These are phyloP conservation scores for Adelognathus sp. DNA, from an alignment of 2,888 invertebrate species.

Conservation along the genomic window DNA sequence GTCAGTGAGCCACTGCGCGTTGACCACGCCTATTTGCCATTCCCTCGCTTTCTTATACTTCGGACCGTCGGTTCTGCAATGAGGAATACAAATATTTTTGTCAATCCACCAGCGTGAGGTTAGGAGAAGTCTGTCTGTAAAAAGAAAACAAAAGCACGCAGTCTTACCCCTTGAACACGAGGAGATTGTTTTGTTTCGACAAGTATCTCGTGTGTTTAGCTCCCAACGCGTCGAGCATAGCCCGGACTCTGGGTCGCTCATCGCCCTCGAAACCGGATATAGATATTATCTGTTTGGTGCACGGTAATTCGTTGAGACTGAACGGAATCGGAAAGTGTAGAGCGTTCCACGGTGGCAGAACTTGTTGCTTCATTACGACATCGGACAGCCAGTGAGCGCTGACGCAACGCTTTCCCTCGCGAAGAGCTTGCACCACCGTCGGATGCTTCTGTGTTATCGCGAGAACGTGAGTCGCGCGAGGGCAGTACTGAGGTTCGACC, in stretches of 20 bases:
- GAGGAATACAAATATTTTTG: not conserved
- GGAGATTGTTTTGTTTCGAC: slow-evolving; percentile 89
- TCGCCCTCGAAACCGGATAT: slow-evolving; percentile 95
- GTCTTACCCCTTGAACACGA: slow-evolving; percentile 85
- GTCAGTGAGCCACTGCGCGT: slow-evolving; percentile 96
- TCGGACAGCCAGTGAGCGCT: slow-evolving; percentile 96
- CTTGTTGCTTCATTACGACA: slow-evolving; percentile 91
- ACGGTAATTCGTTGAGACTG: slow-evolving; percentile 87
- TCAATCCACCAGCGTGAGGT: not conserved
- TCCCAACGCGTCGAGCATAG: slow-evolving; percentile 93
- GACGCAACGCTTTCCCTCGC: slow-evolving; percentile 88
- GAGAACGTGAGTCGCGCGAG: slow-evolving; percentile 94
- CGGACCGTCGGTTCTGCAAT: slow-evolving; percentile 89
- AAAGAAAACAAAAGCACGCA: not conserved
- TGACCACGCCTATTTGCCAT: slow-evolving; percentile 95
- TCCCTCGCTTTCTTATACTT: slow-evolving; percentile 96
- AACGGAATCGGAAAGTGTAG: slow-evolving; percentile 93
- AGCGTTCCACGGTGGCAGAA: slow-evolving; percentile 96
- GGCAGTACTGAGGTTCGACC: slow-evolving; percentile 92
- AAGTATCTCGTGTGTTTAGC: slow-evolving; percentile 91
- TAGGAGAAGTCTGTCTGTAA: not conserved
- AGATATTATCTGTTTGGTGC: slow-evolving; percentile 90
- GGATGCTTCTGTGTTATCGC: slow-evolving; percentile 96
- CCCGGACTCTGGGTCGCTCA: slow-evolving; percentile 90
- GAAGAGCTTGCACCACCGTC: slow-evolving; percentile 91